These are phyloP conservation scores for Sphecodes monilicornis DNA, from an alignment of 2,888 invertebrate genomes.

Conservation along the genomic window DNA sequence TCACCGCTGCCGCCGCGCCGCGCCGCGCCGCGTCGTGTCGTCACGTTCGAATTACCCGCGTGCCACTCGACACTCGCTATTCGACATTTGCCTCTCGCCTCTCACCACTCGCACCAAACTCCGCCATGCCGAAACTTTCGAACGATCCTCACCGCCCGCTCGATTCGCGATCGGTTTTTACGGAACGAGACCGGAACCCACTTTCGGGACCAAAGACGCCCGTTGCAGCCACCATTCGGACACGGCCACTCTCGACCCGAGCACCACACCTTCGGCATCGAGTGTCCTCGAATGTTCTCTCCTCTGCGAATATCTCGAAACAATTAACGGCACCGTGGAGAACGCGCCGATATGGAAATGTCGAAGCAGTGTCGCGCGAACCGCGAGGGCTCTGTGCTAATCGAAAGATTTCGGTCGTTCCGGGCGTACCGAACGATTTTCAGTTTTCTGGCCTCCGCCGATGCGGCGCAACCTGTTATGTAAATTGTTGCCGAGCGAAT, in stretches of 20 bases:
- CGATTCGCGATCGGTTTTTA: constrained; percentile 48
- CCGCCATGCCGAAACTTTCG: neutral
- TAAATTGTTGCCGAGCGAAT: constrained; percentile 15
- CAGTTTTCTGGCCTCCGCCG: neutral
- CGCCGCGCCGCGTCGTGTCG: constrained; percentile 54
- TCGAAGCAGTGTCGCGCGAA: neutral
- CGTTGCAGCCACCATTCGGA: neutral
- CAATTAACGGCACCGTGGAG: neutral
- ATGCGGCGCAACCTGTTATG: constrained; percentile 12
- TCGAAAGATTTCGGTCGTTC: constrained; percentile 9
- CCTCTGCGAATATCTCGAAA: neutral
- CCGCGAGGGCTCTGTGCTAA: neutral
- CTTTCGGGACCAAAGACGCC: neutral
- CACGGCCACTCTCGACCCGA: neutral
- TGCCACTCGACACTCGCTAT: constrained; percentile 43
- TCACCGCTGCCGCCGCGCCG: constrained; percentile 32
- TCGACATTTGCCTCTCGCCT: constrained; percentile 16
- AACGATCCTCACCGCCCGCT: neutral
- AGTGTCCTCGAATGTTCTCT: neutral
- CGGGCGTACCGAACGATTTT: neutral
- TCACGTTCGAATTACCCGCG: constrained; percentile 72
- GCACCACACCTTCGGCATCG: neutral
- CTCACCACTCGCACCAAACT: constrained; percentile 7
- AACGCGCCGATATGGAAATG: neutral
- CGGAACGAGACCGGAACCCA: neutral